These are phyloP conservation scores for Zosterops borbonicus DNA, from an alignment of 2,113 vertebrate species.

Conservation along the genomic window DNA sequence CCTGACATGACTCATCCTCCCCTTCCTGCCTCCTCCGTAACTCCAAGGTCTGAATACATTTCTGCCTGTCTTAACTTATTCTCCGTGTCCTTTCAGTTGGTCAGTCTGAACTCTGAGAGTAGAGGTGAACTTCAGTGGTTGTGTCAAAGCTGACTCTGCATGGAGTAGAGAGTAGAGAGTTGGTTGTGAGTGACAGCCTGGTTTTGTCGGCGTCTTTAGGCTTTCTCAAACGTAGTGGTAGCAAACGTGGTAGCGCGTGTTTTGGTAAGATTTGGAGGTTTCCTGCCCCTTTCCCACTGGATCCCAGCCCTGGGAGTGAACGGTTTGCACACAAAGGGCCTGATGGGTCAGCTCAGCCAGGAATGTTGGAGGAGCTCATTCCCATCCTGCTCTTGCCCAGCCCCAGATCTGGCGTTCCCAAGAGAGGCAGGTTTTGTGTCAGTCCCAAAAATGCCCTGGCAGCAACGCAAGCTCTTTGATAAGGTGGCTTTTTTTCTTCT, in stretches of 20 bases:
- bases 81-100: conserved; percentile 40
- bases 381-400: background rate
- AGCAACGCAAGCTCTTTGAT: background rate
- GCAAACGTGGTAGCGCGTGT: conserved; percentile 57
- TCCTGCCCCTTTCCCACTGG: background rate
- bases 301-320: background rate
- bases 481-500: conserved; percentile 30
- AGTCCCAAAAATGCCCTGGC: background rate
- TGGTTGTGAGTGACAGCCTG: conserved; percentile 66
- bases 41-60: conserved; percentile 55
- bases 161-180: conserved; percentile 66
- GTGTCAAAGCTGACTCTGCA: conserved; percentile 66
- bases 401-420: background rate
- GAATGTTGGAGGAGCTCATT: background rate
- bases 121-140: conserved; percentile 61
- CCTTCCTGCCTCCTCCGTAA: background rate
- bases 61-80: conserved; percentile 33
- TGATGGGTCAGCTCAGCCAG: background rate
- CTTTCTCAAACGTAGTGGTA: conserved; percentile 60
- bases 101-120: conserved; percentile 48
- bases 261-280: conserved; percentile 18
- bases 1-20: background rate
- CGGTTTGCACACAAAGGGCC: conserved; percentile 17
- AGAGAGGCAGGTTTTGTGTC: background rate
- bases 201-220: conserved; percentile 66